phyloP scores from a whole-genome alignment of 2,888 invertebrate species.

The Notodonta dromedarius region DNA sequence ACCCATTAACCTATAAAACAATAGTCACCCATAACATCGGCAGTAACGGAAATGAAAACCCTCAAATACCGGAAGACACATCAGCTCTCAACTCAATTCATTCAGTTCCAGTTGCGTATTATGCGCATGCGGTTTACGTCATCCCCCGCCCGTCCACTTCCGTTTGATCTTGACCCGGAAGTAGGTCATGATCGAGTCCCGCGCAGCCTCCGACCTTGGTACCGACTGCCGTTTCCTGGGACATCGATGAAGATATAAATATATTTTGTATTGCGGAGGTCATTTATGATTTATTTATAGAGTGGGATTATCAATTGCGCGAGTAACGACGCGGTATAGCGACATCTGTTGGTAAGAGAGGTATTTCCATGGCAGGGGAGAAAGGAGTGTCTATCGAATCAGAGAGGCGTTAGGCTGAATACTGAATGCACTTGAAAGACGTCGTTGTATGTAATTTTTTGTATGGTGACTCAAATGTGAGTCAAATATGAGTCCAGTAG shows the following conservation, averaged over 20 bases:
- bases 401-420: no score
- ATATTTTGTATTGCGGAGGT: background rate
- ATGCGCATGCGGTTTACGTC: slow-evolving; percentile 49
- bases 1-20: no score
- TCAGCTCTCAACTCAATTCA: slow-evolving; percentile 26
- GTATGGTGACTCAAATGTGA: no score
- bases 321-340: background rate
- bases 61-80: slow-evolving; percentile 2
- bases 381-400: background rate
- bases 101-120: slow-evolving; percentile 26
- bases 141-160: slow-evolving; percentile 22
- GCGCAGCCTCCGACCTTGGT: slow-evolving; percentile 64
- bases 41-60: background rate
- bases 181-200: slow-evolving; percentile 66
- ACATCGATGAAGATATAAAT: slow-evolving; percentile 21
- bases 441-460: no score
- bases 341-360: background rate
- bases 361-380: background rate
- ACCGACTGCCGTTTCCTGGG: slow-evolving; percentile 19
- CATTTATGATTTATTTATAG: slow-evolving; percentile 1
- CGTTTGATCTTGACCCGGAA: slow-evolving; percentile 69
- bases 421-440: no score
- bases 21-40: background rate
- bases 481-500: no score
- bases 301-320: background rate